Evolutionary conservation across 2,888 invertebrate genomes (phyloP).

Genomic region (Alentia gelatinosa): DNA sequence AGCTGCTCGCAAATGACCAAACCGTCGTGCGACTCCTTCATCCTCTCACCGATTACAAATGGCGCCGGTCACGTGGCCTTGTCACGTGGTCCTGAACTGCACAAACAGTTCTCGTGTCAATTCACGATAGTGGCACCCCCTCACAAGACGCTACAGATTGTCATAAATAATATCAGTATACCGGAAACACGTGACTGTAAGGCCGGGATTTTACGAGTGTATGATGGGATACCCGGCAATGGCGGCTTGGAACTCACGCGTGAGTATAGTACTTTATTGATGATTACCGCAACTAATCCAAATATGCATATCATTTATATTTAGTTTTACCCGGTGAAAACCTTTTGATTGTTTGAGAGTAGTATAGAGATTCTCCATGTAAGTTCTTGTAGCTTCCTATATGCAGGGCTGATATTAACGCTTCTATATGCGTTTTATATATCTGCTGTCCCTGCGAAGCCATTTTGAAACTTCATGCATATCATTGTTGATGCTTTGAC

Average conservation of each 20-base stretch:
- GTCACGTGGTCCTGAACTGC: not conserved
- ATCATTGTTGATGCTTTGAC: no score
- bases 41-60: not conserved
- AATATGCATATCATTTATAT: no score
- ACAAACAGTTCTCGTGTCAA: not conserved
- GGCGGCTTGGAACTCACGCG: slow-evolving; percentile 23
- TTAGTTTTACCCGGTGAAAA: no score
- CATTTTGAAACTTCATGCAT: no score
- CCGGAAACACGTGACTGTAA: not conserved
- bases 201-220: slow-evolving; percentile 36
- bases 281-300: no score
- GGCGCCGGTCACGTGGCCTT: slow-evolving; percentile 45
- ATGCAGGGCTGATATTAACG: no score
- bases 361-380: no score
- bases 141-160: not conserved
- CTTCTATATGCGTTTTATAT: no score
- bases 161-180: slow-evolving; percentile 19
- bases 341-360: no score
- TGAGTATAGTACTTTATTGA: no score
- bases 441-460: no score
- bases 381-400: no score
- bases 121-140: slow-evolving; percentile 30
- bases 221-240: slow-evolving; percentile 32
- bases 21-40: not conserved
- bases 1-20: not conserved